Conservation (phyloP, 2,888 invertebrate species). For the Cristatella mucedo region DNA sequence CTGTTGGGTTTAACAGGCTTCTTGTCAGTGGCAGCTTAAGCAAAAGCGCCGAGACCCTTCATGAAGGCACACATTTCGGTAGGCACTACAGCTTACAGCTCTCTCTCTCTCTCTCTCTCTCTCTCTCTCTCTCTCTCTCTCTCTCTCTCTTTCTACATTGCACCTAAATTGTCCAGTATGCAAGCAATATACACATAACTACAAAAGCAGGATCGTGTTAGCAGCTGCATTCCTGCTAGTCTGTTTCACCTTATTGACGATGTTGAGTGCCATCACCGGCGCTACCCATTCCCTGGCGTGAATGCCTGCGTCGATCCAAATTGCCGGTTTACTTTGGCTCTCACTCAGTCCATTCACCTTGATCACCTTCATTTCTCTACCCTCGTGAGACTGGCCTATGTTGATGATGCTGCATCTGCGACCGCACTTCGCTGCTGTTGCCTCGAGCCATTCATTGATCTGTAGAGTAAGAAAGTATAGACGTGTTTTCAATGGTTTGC, state of each 20-base stretch:
- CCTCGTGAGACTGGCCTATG: background rate
- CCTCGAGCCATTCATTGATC: constrained; percentile 3
- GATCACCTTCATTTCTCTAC: constrained; percentile 2
- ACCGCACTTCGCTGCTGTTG: background rate
- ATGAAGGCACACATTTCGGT: too few species aligned
- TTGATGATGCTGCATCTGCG: background rate
- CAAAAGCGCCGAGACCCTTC: too few species aligned
- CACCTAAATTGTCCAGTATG: too few species aligned
- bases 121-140: too few species aligned
- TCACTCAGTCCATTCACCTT: background rate
- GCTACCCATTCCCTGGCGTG: constrained; percentile 64
- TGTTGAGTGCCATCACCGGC: constrained; percentile 52
- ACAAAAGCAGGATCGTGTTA: too few species aligned
- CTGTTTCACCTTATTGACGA: constrained; percentile 49
- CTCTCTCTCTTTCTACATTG: too few species aligned
- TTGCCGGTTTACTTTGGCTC: constrained; percentile 46
- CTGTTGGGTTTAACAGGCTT: too few species aligned
- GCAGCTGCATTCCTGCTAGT: too few species aligned
- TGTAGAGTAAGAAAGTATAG: background rate
- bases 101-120: too few species aligned
- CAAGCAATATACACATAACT: too few species aligned
- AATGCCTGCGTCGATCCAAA: constrained; percentile 64
- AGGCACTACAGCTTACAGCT: too few species aligned
- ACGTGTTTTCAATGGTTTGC: background rate
- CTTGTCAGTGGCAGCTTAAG: too few species aligned